Base-by-base conservation (phyloP, 2,797 vertebrate genomes). In the Trematomus bernacchii region DNA sequence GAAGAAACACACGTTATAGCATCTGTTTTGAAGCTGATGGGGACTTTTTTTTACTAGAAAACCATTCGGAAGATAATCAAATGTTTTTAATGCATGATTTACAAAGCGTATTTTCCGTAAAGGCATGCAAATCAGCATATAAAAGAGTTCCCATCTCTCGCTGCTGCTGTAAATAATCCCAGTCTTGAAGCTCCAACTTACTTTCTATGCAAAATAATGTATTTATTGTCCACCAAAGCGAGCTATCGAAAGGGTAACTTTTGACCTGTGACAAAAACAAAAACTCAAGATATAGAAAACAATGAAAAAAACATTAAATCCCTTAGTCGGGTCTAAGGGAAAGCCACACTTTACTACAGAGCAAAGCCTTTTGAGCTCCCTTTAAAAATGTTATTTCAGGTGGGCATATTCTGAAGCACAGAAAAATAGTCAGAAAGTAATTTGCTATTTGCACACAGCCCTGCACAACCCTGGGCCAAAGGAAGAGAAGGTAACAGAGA, bases 381-480 rank as follows among this genome's bases (percentile, higher is more conserved):
- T 62, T 55, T 33, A 64, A 72, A 77, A 59, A 65, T 46, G 51
- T 15, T 42, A 53, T 71, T 80, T 69, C 37, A 82, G 65, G 52
- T 85, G 51, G 58, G 43, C 30, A 69, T 54, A 54, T 61, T 77
- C 27, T 65, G 27, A 63, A 37, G 8, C 33, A 37, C 33, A 79
- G 65, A 79, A 67, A 75, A 80, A 76, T 67, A 73, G 13, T 52
- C 69, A 44, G 62, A 77, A 84, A 84, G 85, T 11, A 87, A 86
- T 83, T 85, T 85, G 71, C 78, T 46, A 59, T 85, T 85, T 84
- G 47, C 76, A 76, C 78, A 66, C 80, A 79, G 68, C 64, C 51
- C 75, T 79, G 76, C 71, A 71, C 75, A 64, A 72, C 76, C 61
- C 77, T 66, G 46, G 53, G 82, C 79, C 33, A 68, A 64, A 55